A percentile compares a stretch with the other conserved stretches of the same genome.
Conservation (phyloP, 2,888 invertebrate genomes). For the Alcis repandata region DNA sequence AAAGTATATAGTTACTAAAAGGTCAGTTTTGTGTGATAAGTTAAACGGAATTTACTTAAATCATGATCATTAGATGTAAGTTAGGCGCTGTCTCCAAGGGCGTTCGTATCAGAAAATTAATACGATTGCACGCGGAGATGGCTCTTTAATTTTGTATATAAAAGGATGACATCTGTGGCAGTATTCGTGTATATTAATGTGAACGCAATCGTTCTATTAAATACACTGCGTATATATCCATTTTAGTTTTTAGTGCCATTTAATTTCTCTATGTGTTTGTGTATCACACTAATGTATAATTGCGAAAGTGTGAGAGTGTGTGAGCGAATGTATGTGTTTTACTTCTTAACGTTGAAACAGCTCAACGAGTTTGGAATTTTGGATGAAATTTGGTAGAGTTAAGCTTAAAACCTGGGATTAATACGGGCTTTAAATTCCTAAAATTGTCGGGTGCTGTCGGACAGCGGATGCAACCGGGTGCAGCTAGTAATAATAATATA, state of each 20-base stretch:
- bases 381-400: too few species aligned
- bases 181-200: conserved; percentile 74
- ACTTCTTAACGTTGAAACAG: too few species aligned
- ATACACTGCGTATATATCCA: conserved; percentile 51
- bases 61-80: conserved; percentile 39
- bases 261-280: conserved; percentile 46
- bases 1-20: conserved; percentile 34
- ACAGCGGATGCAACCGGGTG: too few species aligned
- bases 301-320: too few species aligned
- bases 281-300: background rate
- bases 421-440: too few species aligned
- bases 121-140: background rate
- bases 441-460: too few species aligned
- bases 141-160: conserved; percentile 63
- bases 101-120: background rate
- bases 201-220: conserved; percentile 53
- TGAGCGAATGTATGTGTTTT: too few species aligned
- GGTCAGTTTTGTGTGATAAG: conserved; percentile 49
- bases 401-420: too few species aligned
- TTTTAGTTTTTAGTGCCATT: conserved; percentile 66
- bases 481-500: conserved; percentile 7
- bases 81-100: conserved; percentile 31
- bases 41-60: conserved; percentile 33
- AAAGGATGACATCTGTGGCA: conserved; percentile 82
- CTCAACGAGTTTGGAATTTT: too few species aligned